These are phyloP conservation scores for Nemurella pictetii DNA, from an alignment of 2,888 invertebrate genomes.

Conservation along the genomic window DNA sequence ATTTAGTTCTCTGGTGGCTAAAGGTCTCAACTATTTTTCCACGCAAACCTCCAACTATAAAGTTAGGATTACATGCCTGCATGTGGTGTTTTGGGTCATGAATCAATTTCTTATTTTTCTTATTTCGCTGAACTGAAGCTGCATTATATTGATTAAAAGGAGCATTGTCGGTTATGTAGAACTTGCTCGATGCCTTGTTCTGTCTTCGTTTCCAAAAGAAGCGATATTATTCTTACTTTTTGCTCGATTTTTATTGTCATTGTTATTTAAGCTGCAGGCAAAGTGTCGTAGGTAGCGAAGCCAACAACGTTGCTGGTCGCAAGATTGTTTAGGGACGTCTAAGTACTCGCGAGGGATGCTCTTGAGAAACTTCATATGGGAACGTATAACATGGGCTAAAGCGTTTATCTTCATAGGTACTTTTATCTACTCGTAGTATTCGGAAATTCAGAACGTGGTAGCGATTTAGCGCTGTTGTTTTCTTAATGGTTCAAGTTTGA, in stretches of 20 bases:
- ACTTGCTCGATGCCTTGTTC: not conserved
- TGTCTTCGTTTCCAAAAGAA: not conserved
- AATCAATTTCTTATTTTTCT: not conserved
- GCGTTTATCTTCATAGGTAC: constrained; percentile 12
- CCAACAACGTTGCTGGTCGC: not conserved
- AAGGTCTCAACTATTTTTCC: not conserved
- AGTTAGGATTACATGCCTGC: not conserved
- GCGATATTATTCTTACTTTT: not conserved
- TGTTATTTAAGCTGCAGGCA: constrained; percentile 10
- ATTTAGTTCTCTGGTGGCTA: not conserved
- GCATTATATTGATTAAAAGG: not conserved
- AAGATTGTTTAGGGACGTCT: constrained; percentile 16
- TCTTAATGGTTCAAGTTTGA: not conserved
- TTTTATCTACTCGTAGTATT: constrained; percentile 1
- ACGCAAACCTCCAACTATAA: not conserved
- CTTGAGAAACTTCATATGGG: not conserved
- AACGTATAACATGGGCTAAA: not conserved
- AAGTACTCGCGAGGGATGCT: constrained; percentile 1
- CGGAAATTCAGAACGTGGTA: not conserved
- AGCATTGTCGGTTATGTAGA: not conserved
- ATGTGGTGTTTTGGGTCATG: not conserved
- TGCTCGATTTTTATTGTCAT: constrained; percentile 10
- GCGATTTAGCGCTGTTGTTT: not conserved
- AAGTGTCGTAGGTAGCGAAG: not conserved
- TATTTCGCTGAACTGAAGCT: not conserved